Conservation (phyloP, 2,888 invertebrate species). For the Phlogophora meticulosa region DNA sequence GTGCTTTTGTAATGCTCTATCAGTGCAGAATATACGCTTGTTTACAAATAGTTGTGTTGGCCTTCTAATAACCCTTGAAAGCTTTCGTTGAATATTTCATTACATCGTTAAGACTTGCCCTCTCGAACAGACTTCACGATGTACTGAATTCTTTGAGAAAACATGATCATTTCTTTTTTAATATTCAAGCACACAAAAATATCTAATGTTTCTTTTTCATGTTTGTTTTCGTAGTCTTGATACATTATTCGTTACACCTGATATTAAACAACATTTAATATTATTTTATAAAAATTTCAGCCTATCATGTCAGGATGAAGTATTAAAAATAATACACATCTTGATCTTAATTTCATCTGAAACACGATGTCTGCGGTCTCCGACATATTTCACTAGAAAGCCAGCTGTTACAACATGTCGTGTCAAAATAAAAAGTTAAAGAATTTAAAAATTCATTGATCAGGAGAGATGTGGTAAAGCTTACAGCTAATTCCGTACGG, state of each 20-base stretch:
- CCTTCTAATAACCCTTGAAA: not conserved
- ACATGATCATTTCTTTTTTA: not conserved
- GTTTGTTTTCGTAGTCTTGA: too few species aligned
- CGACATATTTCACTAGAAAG: constrained; percentile 23
- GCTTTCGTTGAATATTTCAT: too few species aligned
- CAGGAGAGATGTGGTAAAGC: constrained; percentile 25
- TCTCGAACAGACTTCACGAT: too few species aligned
- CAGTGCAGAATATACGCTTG: not conserved
- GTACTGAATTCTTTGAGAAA: not conserved
- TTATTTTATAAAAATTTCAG: not conserved
- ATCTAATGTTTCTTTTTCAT: not conserved
- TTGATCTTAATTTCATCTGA: constrained; percentile 28
- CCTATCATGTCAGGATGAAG: constrained; percentile 7
- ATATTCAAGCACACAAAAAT: not conserved
- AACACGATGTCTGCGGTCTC: constrained; percentile 24
- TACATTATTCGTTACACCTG: not conserved
- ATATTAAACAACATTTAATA: not conserved
- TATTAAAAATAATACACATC: constrained; percentile 4
- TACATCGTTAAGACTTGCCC: too few species aligned
- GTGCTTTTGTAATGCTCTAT: not conserved
- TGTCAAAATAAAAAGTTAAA: constrained; percentile 26
- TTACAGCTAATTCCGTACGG: constrained; percentile 34
- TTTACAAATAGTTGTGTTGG: not conserved
- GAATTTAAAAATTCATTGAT: constrained; percentile 59
- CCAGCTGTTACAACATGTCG: constrained; percentile 52